Base-by-base conservation (phyloP, 2,888 invertebrate genomes). In the Sialis lutaria region DNA sequence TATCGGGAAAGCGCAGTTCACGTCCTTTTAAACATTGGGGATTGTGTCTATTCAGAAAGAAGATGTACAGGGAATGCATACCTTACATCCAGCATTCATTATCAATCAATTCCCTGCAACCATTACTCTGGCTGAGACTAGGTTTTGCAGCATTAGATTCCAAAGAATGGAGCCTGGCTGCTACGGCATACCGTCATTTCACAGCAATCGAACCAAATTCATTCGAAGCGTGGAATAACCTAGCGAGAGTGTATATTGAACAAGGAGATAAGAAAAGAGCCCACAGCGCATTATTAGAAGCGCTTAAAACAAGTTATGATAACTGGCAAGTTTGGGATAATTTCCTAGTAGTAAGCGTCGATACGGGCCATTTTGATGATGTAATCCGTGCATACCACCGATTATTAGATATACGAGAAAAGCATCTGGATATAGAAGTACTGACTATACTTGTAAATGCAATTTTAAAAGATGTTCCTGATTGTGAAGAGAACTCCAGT, bases 261-360 rank as follows among this genome's bases (percentile, higher is more conserved):
- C 69, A 86, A 46, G 84, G 86, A 0, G 84, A 96, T 59, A 92
- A 90, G 67, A 70, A 74, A 49, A 74, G 87, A 48, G 96, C 95
- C 0, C 85, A 89, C 67, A 74, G 79, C 46, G 82, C 89, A 4
- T 67, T 95, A 0, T 77, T 84, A 57, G 95, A 97, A 64, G 87
- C 97, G 0, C 65, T 95, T 1, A 82, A 87, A 61, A 93, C 85
- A 63, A 91, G 90, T 66, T 93, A 81, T 60, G 89, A 91, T 57
- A 89, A 90, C 62, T 95, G 95, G 92, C 82, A 84, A 70, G 68
- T 83, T 0, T 97, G 97, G 97, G 95, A 96, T 61, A 98, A 97
- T 67, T 80, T 87, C 48, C 74, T 97, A 65, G 67, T 86, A 31
- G 85, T 93, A 31, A 86, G 88, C 56, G 78, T 84, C 52, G 93